Evolutionary conservation across 1,140 invertebrate genomes (phyloP), one percentile per base, ranked within the genome.

Genomic region (Drosophila kepulauana): DNA sequence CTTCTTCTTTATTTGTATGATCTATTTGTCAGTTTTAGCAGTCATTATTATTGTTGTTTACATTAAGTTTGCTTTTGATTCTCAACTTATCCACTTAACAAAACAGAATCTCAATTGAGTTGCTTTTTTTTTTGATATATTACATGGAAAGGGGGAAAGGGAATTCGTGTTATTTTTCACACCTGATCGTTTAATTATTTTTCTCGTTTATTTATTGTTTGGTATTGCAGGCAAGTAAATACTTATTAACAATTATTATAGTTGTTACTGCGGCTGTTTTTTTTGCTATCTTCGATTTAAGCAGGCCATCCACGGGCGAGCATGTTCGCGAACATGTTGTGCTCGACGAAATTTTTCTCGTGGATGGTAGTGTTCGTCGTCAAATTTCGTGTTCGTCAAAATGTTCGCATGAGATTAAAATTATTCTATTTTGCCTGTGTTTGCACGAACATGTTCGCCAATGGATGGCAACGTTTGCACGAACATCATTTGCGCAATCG

Each of bases 21-120:
- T 56, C 43, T 81, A 78, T 81, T 81, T 85, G 75, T 87, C 76
- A 65, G 76, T 79, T 78, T 16, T 79, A 86, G 84, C 84, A 80
- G 82, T 85, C 82, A 81, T 65, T 33, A 65, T 66, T 76, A 71
- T 75, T 70, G 73, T 75, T 70, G 73, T 75, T 70, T 63, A 48
- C 48, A 54, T 68, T 58, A 33, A 41, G 35, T 73, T 62, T 54
- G 56, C 49, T 49, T 70, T 63, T 45, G 35, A 61, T 62, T 61
- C 51, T 49, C 16, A 65, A 49, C 41, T 48, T 48, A 52, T 52
- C 5, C 28, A 33, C 25, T 52, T 13, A 52, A 52, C 51, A 30
- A 30, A 52, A 52, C 28, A 13, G 11, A 52, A 52, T 56, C 52
- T 16, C 6, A 38, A 38, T 33, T 56, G 35, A 33, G 58, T 43